Percentiles rank a stretch among this genome's conserved stretches.
These are phyloP conservation scores for Enteromius anoplus DNA, from an alignment of 2,797 vertebrate species.

Conservation along the genomic window DNA sequence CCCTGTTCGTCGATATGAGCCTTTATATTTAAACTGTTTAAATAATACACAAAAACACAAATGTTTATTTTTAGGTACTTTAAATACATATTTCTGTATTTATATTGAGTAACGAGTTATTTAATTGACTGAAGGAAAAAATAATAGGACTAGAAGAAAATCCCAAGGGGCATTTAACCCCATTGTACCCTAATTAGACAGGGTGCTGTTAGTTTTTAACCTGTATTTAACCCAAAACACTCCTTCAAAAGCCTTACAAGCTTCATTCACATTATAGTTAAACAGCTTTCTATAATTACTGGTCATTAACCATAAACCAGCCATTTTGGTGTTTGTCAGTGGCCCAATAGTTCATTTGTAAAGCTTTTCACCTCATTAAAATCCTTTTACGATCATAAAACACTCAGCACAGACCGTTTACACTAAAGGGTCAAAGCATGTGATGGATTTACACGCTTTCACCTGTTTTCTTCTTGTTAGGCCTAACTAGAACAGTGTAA, in stretches of 20 bases:
- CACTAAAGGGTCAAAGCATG: not conserved
- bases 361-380: conserved; percentile 42
- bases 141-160: not conserved
- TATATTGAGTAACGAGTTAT: not conserved
- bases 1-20: not conserved
- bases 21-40: not conserved
- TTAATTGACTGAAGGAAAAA: not conserved
- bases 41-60: not conserved
- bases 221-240: not conserved
- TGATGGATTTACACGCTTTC: conserved; percentile 23
- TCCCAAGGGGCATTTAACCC: not conserved
- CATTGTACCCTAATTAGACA: not conserved
- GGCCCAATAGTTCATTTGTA: not conserved
- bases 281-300: not conserved
- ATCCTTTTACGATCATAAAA: conserved; percentile 26
- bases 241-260: not conserved
- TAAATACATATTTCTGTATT: not conserved
- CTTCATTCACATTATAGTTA: not conserved
- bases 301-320: conserved; percentile 10
- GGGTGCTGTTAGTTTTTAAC: not conserved
- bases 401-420: conserved; percentile 20
- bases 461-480: conserved; percentile 25
- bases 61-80: not conserved
- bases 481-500: not conserved
- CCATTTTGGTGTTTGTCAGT: conserved; percentile 10